Evolutionary conservation across 2,113 vertebrate genomes (phyloP), one percentile per base, ranked within the genome.

Genomic region (Brachirus orientalis): DNA sequence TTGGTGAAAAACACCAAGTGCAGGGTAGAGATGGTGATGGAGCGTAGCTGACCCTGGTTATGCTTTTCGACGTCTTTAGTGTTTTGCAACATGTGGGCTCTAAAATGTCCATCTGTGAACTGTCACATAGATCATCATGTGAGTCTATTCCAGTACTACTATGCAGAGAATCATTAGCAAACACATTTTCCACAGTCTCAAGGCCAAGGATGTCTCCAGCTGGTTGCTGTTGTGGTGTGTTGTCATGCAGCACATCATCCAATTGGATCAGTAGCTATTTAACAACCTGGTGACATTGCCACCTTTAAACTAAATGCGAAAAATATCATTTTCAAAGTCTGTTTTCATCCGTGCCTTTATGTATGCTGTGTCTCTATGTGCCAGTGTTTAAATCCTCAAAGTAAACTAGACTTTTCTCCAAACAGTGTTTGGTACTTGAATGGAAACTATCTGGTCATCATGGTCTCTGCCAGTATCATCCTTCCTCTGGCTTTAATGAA

Each of bases 401-500:
- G 69, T 86, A 71, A 80, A 87, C 67, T 58, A 1, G 13, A 33
- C 68, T 85, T 84, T 85, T 56, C 73, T 64, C 60, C 63, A 37
- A 71, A 60, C 86, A 99, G 98, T 84, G 89, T 94, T 80, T 99
- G 98, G 97, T 99, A 98, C 86, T 50, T 96, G 90, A 96, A 98
- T 1, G 97, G 98, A 51, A 99, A 99, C 91, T 99, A 99, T 84
- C 90, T 99, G 89, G 97, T 99, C 76, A 92, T 99, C 84, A 87
- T 99, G 82, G 97, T 98, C 57, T 95, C 95, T 0, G 0, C 92
- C 79, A 79, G 69, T 16, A 0, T 99, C 77, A 97, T 99, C 80
- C 91, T 99, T 65, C 98, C 98, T 0, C 86, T 99, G 86, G 95
- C 97, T 16, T 75, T 99, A 68, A 99, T 99, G 98, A 98, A 98